These are phyloP conservation scores for Tetraodon nigroviridis DNA, from an alignment of 2,113 vertebrate species.

Conservation along the genomic window DNA sequence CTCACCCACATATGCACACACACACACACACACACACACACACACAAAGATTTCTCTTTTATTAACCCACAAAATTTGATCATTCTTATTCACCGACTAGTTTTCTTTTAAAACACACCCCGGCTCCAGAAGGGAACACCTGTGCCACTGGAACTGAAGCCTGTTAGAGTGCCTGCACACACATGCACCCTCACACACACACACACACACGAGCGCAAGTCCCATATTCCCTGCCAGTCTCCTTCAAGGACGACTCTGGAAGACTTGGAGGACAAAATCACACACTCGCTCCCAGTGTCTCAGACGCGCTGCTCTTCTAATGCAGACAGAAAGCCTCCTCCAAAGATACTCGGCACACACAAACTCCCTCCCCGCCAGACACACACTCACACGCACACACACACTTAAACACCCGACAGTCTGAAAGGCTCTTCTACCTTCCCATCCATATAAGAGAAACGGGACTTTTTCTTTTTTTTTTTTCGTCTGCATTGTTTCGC, in stretches of 20 bases:
- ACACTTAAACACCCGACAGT: constrained; percentile 49
- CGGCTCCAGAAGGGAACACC: constrained; percentile 55
- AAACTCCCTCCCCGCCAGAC: constrained; percentile 14
- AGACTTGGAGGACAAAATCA: constrained; percentile 72
- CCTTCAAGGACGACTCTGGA: constrained; percentile 71
- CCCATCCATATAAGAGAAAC: constrained; percentile 44
- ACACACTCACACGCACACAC: constrained; percentile 25
- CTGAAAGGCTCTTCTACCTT: constrained; percentile 55
- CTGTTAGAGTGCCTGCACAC: constrained; percentile 40
- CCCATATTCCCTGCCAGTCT: constrained; percentile 63
- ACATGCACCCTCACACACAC: constrained; percentile 26
- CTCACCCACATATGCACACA: constrained; percentile 27
- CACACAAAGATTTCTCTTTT: constrained; percentile 25
- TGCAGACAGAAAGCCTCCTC: constrained; percentile 64
- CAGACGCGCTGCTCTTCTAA: constrained; percentile 60
- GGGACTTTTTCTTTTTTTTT: constrained; percentile 31
- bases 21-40: constrained; percentile 23
- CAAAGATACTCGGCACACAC: constrained; percentile 52
- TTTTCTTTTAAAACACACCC: constrained; percentile 35
- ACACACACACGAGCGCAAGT: constrained; percentile 30
- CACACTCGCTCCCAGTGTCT: constrained; percentile 64
- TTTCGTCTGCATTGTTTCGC: constrained; percentile 42
- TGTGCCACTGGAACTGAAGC: constrained; percentile 55
- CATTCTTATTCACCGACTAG: constrained; percentile 39
- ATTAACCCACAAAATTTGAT: constrained; percentile 38